A percentile compares a stretch with the other conserved stretches of the same genome.
Evolutionary conservation across 2,797 vertebrate genomes (phyloP).

Genomic region (Microctenopoma steveboyesi): DNA sequence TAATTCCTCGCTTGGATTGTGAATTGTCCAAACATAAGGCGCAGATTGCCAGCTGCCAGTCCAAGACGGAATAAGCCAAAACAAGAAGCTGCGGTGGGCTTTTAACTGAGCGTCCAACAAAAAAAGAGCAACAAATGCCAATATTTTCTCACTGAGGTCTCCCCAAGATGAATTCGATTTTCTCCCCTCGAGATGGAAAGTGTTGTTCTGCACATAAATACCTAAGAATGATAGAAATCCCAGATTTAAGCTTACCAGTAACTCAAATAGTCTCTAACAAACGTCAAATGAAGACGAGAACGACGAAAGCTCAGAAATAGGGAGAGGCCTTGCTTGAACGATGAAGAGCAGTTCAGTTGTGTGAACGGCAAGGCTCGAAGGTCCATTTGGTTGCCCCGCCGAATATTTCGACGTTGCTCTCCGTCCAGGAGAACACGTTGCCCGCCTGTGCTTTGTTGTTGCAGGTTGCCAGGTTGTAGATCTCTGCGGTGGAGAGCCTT

Average conservation of each 20-base stretch:
- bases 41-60: conserved; percentile 74
- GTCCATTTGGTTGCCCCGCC: conserved; percentile 96
- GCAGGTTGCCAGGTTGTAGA: conserved; percentile 94
- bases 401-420: conserved; percentile 92
- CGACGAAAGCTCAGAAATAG: conserved; percentile 80
- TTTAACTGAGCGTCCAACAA: conserved; percentile 61
- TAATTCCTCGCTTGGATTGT: conserved; percentile 72
- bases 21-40: conserved; percentile 74
- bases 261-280: conserved; percentile 73
- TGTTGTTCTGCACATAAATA: conserved; percentile 80
- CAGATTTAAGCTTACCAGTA: conserved; percentile 79
- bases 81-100: conserved; percentile 71
- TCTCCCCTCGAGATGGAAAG: conserved; percentile 70
- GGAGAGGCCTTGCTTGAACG: conserved; percentile 56
- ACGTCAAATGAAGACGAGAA: conserved; percentile 81
- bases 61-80: conserved; percentile 69
- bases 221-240: conserved; percentile 82
- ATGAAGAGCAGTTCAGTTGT: conserved; percentile 86
- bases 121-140: conserved; percentile 51
- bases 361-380: conserved; percentile 93
- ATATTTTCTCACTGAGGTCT: conserved; percentile 67
- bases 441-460: conserved; percentile 88
- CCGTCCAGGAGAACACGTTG: conserved; percentile 94
- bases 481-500: conserved; percentile 89
- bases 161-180: conserved; percentile 61